Conservation (phyloP, 2,113 vertebrate genomes). For the Natator depressus region DNA sequence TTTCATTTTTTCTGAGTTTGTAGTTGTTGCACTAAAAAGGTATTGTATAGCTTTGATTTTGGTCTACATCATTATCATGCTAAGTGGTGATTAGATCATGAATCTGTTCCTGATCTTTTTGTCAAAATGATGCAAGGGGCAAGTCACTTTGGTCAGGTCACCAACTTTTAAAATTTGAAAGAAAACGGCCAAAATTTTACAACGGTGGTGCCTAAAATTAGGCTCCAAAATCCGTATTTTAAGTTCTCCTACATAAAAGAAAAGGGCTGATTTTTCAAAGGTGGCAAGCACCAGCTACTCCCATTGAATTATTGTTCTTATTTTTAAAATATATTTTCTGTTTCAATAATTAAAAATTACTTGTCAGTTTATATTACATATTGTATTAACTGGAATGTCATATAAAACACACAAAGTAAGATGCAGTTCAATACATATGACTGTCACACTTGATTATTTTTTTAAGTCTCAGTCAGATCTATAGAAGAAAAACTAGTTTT, state of each 20-base stretch:
- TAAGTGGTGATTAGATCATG: not conserved
- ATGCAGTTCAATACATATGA: not conserved
- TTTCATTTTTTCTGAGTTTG: not conserved
- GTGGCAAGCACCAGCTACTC: not conserved
- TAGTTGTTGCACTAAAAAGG: conserved; percentile 18
- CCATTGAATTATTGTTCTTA: not conserved
- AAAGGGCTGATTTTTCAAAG: not conserved
- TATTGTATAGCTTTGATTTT: not conserved
- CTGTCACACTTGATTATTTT: not conserved
- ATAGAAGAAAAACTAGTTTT: not conserved
- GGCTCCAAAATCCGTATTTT: not conserved
- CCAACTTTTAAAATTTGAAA: not conserved
- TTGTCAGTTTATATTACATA: not conserved
- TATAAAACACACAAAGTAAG: not conserved
- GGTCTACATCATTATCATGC: not conserved
- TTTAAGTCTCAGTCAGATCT: not conserved
- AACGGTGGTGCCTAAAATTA: not conserved
- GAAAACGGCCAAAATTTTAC: not conserved
- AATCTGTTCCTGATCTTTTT: not conserved
- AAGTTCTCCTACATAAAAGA: not conserved
- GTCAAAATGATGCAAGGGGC: not conserved
- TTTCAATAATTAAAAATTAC: not conserved
- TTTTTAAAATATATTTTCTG: not conserved
- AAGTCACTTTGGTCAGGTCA: not conserved
- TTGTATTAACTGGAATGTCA: not conserved